Evolutionary conservation across 2,113 vertebrate species (phyloP), one percentile per base, ranked within the genome.

Genomic region (Pterocles orientalis): DNA sequence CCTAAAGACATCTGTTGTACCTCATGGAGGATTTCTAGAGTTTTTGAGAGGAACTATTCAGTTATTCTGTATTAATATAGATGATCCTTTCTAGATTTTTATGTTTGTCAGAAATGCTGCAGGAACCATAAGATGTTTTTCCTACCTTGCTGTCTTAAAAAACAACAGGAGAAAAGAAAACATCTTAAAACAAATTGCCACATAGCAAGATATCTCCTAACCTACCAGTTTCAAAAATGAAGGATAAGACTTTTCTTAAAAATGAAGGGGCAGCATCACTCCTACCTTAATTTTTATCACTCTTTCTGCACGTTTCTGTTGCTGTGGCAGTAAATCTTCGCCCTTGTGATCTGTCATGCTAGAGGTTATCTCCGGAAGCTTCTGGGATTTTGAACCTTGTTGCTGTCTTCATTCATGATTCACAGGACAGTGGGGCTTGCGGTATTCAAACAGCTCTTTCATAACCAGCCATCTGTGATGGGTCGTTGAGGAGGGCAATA

Each of bases 241-340:
- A 78, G 19, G 24, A 18, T 53, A 25, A 75, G 36, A 60, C 68
- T 96, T 75, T 78, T 71, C 18, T 57, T 81, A 50, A 33, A 82
- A 92, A 94, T 39, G n/a, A 86, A 86, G 54, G 53, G 48, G 26
- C 48, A 78, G 18, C 43, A 53, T 71, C 53, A 60, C 12, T 64
- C 64, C 57, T 75, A 13, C 72, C 21, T 83, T 92, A 66, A 56
- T 88, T 93, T 94, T 94, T 93, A 58, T 62, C 72, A n/a, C 34
- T 83, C 28, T 71, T 90, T 71, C 64, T 88, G 39, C 68, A 57
- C 23, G 9, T 92, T 90, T 93, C 72, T 64, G 2, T 60, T 90
- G 60, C 48, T 58, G 60, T 60, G 66, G 51, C 58, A 83, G 45
- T 84, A 92, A 88, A 71, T 90, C 61, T 96, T 91, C 88, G 48